Percentiles rank a stretch among this genome's conserved stretches.
Conservation (phyloP, 2,113 vertebrate species). For the Ammodytes marinus region DNA sequence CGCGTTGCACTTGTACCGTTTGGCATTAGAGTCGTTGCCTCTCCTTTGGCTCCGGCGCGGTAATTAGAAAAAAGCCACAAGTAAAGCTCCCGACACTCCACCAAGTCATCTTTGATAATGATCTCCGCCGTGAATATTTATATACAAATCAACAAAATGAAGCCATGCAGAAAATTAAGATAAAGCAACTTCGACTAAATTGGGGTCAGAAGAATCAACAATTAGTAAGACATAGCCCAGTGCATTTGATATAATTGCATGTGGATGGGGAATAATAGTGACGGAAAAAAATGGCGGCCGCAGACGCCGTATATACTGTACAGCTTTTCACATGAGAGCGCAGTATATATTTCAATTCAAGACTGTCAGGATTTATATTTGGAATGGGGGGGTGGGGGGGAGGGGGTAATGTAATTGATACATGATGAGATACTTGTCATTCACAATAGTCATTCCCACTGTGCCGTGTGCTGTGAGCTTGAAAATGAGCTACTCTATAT, state of each 20-base stretch:
- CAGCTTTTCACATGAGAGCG: not conserved
- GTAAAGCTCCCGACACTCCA: constrained; percentile 70
- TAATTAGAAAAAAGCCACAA: constrained; percentile 77
- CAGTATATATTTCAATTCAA: constrained; percentile 28
- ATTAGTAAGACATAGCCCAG: constrained; percentile 97
- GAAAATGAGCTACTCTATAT: constrained; percentile 4
- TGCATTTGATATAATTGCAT: constrained; percentile 89
- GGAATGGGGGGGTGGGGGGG: not conserved
- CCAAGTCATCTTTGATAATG: constrained; percentile 94
- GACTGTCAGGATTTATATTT: constrained; percentile 48
- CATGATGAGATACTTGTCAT: constrained; percentile 66
- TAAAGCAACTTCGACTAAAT: constrained; percentile 98
- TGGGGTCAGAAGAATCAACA: constrained; percentile 97
- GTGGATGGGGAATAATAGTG: constrained; percentile 81
- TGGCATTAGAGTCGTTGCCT: constrained; percentile 73
- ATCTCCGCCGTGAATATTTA: constrained; percentile 91
- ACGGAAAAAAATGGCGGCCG: constrained; percentile 69
- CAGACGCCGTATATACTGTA: constrained; percentile 5
- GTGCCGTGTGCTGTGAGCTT: constrained; percentile 35
- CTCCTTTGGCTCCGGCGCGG: constrained; percentile 71
- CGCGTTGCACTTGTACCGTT: constrained; percentile 73
- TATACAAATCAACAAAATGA: constrained; percentile 99
- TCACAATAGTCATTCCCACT: constrained; percentile 50
- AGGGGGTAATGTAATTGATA: constrained; percentile 44
- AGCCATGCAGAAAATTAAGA: constrained; percentile 99